Base-by-base conservation (phyloP, 2,797 vertebrate genomes). In the Hemitrygon akajei region DNA sequence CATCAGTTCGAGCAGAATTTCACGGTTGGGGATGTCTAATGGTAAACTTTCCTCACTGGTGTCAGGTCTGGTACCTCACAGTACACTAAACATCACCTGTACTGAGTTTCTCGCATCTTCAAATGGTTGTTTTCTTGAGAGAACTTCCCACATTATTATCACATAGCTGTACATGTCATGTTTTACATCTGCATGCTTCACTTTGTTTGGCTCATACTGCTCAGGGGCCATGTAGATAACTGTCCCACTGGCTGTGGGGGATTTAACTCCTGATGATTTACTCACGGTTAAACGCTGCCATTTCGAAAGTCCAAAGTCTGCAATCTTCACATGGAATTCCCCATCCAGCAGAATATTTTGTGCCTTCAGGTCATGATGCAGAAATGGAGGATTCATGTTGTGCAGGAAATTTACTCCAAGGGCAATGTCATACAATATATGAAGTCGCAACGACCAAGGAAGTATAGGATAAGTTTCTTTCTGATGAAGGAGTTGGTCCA, bases 161-260 rank as follows among this genome's bases (percentile, higher is more conserved):
- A n/a, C n/a, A n/a, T n/a, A n/a, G n/a, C 99, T 99, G 96, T 99
- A 99, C 96, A 99, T 98, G 94, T 99, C 99, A 3, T 99, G 98
- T 92, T 99, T 99, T 93, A 98, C 97, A 47, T 98, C 98, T 0
- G 98, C 97, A 60, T 98, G 97, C 0, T 97, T 97, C 94, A 77
- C 96, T 95, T 97, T 99, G 87, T 96, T 97, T 11, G 98, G 97
- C 91, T 99, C 98, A 60, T 99, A 99, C 95, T 98, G 97, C 95
- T 99, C 99, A 0, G 99, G 99, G 66, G 99, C 99, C 98, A 99
- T 99, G 95, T 99, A 99, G 95, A 99, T 97, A 94, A 99, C 98
- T 0, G 99, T 99, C 40, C 99, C 99, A 77, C 98, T 98, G 96
- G 98, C 98, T 0, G 98, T 98, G 30, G 98, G 95, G 82, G 97